Percentiles rank a stretch among this genome's conserved stretches.
These are phyloP conservation scores for Ormia ochracea DNA, from an alignment of 2,888 invertebrate genomes.

Conservation along the genomic window DNA sequence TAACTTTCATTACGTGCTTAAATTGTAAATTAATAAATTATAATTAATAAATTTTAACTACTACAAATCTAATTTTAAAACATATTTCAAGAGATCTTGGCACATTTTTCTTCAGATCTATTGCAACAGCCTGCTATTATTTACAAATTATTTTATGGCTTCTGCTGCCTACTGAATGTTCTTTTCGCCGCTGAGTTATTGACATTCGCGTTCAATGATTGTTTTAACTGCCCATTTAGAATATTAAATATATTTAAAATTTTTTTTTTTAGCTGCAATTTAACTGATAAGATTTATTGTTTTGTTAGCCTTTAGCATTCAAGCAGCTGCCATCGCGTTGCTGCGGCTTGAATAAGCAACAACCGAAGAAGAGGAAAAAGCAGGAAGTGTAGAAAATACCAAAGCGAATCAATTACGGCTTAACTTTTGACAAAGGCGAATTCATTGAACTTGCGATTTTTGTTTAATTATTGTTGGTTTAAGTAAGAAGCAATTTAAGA, in stretches of 20 bases:
- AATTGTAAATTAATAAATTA: no score
- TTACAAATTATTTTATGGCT: not conserved
- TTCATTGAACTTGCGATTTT: no score
- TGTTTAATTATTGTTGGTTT: no score
- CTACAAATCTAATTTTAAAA: no score
- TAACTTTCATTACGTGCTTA: no score
- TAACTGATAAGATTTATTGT: conserved; percentile 25
- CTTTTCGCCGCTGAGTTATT: conserved; percentile 15
- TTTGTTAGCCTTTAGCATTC: conserved; percentile 1
- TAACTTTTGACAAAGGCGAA: no score
- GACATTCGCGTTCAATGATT: conserved; percentile 38
- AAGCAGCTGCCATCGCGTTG: conserved; percentile 23
- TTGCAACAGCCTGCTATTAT: not conserved
- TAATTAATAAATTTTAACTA: no score
- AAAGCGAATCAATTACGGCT: no score
- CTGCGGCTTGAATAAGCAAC: not conserved
- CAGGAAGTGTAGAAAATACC: not conserved
- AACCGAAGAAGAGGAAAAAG: not conserved
- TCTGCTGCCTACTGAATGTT: not conserved
- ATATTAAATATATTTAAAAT: not conserved
- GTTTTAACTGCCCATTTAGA: not conserved
- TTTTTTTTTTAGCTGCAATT: conserved; percentile 10
- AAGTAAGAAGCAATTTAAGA: no score
- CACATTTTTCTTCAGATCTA: not conserved
- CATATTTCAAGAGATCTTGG: no score